Conservation (phyloP, 2,888 invertebrate genomes). For the Apomyelois bistriatella region DNA sequence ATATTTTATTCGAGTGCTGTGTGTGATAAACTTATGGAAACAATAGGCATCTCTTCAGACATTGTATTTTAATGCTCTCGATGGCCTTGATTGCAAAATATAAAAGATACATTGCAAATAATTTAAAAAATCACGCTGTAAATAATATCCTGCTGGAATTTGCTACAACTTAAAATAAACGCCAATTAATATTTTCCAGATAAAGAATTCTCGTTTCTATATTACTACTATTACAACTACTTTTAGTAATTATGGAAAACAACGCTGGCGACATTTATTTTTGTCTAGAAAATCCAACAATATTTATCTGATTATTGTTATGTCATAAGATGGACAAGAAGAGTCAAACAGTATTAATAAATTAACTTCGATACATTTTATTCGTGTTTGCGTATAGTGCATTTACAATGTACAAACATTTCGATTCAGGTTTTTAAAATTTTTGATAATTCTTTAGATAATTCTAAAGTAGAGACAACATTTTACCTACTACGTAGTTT, state of each 20-base stretch:
- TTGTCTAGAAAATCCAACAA: neutral
- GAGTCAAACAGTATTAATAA: constrained; percentile 76
- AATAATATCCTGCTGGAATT: no score
- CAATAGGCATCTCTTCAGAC: no score
- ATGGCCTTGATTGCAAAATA: no score
- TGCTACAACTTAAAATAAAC: no score
- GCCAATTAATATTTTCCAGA: no score
- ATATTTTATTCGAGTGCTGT: no score
- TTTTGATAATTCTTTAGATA: constrained; percentile 38
- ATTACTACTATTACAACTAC: neutral
- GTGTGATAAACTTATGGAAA: no score
- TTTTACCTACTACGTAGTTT: constrained; percentile 45
- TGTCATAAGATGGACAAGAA: constrained; percentile 44
- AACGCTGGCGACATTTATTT: neutral
- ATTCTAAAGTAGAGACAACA: constrained; percentile 44
- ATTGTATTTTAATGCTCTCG: no score
- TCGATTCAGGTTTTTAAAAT: constrained; percentile 26
- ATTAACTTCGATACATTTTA: constrained; percentile 65
- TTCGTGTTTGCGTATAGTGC: constrained; percentile 45
- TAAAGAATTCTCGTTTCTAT: neutral
- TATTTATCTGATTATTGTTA: neutral
- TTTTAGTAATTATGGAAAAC: constrained; percentile 1
- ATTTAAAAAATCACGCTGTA: no score
- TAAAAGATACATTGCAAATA: no score
- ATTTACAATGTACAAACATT: constrained; percentile 38